Evolutionary conservation across 2,888 invertebrate species (phyloP).

Genomic region (Drosophila testacea): DNA sequence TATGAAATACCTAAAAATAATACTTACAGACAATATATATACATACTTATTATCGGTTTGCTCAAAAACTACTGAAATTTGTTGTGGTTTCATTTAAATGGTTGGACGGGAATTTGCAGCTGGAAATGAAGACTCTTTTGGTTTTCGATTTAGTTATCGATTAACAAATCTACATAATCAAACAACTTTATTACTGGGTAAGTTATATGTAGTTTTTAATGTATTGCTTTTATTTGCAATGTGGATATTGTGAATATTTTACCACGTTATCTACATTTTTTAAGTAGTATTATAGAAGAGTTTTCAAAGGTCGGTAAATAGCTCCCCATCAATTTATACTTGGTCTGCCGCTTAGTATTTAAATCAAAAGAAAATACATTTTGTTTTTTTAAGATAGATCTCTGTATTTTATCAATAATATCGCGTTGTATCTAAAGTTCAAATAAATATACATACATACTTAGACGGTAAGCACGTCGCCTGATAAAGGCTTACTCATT

Average conservation of each 20-base stretch:
- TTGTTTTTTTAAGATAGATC: conserved; percentile 11
- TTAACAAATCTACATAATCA: not conserved
- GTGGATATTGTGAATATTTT: no score
- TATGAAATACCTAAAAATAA: conserved; percentile 51
- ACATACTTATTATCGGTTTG: conserved; percentile 71
- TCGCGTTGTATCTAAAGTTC: conserved; percentile 41
- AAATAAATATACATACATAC: conserved; percentile 35
- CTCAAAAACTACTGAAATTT: conserved; percentile 57
- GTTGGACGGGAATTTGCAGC: not conserved
- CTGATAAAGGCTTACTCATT: conserved; percentile 34
- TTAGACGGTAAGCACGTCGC: conserved; percentile 32
- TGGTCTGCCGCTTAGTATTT: not conserved
- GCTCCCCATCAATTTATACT: no score
- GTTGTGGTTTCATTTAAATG: conserved; percentile 19
- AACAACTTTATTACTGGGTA: not conserved
- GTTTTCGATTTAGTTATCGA: not conserved
- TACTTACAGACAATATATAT: conserved; percentile 62
- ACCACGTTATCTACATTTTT: not conserved
- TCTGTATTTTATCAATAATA: conserved; percentile 49
- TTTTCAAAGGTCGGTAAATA: not conserved
- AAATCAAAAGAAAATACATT: conserved; percentile 3
- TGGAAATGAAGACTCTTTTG: not conserved
- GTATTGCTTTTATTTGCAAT: no score
- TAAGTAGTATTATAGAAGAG: not conserved
- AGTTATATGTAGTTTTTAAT: not conserved